Evolutionary conservation across 1,140 invertebrate genomes (phyloP), one percentile per base, ranked within the genome.

Genomic region (Sitobion miscanthi): DNA sequence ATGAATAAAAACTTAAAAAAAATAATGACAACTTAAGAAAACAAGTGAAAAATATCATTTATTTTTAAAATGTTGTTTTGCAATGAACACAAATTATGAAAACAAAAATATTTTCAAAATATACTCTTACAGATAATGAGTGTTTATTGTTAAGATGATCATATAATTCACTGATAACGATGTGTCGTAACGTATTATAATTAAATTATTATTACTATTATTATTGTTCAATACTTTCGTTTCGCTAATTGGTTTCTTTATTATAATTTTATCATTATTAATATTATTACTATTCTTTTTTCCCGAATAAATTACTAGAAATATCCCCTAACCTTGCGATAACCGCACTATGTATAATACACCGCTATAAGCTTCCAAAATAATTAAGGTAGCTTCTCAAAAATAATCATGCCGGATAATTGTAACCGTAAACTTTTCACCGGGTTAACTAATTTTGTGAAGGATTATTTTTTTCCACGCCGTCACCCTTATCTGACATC

Each of bases 361-460:
- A 82, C 45, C 90, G 8, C 69, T 91, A 21, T 54, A 91, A 91
- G 45, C 69, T 91, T 52, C 47, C 38, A 9, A 91, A 91, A 91
- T 91, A 91, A 91, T 91, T 91, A 91, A 91, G 90, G 42, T 91
- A 20, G 62, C 45, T 91, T 91, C 45, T 47, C n/a, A 47, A 52
- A 52, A 91, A 83, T 91, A 91, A 91, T 91, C 69, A 49, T 49
- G 30, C 47, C 69, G 47, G 47, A 91, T 91, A 91, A 52, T 91
- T 91, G 90, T 91, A 83, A 83, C 69, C n/a, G 42, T 91, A 83
- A 91, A 91, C 62, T 91, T 91, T 83, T 82, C 69, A 42, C 25
- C n/a, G 47, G 52, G 90, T 83, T 91, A 91, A 91, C 90, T 91
- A 91, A 91, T 91, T 91, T 49, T 83, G 47, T 35, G 62, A 91